Base-by-base conservation (phyloP, 2,113 vertebrate genomes). In the Callaeas wilsoni region DNA sequence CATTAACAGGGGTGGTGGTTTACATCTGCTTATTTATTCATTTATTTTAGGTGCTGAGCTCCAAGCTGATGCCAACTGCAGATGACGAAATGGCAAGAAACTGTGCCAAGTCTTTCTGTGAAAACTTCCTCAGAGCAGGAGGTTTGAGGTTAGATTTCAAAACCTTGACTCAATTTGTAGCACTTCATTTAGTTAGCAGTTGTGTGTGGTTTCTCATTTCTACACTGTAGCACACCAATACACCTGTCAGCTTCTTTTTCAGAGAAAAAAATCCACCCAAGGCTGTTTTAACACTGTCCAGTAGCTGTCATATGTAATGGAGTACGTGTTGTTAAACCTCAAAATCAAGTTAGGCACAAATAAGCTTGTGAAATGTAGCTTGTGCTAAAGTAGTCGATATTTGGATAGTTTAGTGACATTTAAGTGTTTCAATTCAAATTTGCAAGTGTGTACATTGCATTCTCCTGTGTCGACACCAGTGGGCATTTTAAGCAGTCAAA, bases 1-100 rank as follows among this genome's bases (percentile, higher is more conserved):
- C 70, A 22, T 16, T 37, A 26, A 53, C 37, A 8, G 15, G 1
- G 6, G 2, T 13, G 16, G 21, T 63, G 10, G 26, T 39, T 29
- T 65, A 19, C 69, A 9, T 29, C 9, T 81, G 39, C 50, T 86
- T 82, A 70, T 89, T 83, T 86, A n/a, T 89, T 65, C 12, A 37
- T 93, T 33, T 96, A 37, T 87, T 87, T 55, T 93, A 99, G 99
- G 99, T 99, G n/a, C 97, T 99, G 90, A 99, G 99, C 97, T 99
- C 99, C 87, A 99, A 99, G 96, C 97, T 99, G 93, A 99, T 99
- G 99, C 99, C 99, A 87, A 99, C 99, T 32, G 99, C 99, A 57
- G 99, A 99, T 90, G 99, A 99, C 94, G 99, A 99, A 97, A 99
- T 99, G 99, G 99, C 99, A 73, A 99, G 99, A 98, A 99, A 98